phyloP scores from a whole-genome alignment of 2,888 invertebrate genomes.

The Hofmannophila pseudospretella region DNA sequence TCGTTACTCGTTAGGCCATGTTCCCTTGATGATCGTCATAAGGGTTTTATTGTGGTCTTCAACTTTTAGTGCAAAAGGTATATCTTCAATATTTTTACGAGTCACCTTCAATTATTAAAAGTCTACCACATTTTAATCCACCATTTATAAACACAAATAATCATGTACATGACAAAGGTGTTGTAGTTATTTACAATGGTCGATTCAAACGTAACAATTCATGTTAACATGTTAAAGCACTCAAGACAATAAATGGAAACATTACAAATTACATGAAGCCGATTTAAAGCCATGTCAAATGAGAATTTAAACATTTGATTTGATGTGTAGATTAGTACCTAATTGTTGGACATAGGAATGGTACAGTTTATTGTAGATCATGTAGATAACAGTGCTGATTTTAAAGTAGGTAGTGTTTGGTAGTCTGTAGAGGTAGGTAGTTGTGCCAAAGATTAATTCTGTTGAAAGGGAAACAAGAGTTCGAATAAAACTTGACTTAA shows the following conservation, averaged over 20 bases:
- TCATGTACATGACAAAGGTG: not conserved
- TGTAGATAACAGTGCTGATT: not conserved
- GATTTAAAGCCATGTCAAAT: slow-evolving; percentile 2
- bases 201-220: not conserved
- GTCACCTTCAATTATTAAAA: not conserved
- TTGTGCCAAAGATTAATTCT: not conserved
- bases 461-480: slow-evolving; percentile 8
- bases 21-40: slow-evolving; percentile 47
- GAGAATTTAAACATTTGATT: slow-evolving; percentile 4
- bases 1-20: slow-evolving; percentile 45
- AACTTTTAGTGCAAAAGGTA: slow-evolving; percentile 26
- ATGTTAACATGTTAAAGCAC: not conserved
- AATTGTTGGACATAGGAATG: slow-evolving; percentile 20
- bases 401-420: slow-evolving; percentile 6
- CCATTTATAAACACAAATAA: not conserved
- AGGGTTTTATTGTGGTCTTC: slow-evolving; percentile 47
- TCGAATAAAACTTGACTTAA: slow-evolving; percentile 18
- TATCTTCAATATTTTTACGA: slow-evolving; percentile 23
- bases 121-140: not conserved
- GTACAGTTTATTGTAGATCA: slow-evolving; percentile 20
- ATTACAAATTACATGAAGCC: not conserved
- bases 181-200: not conserved
- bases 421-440: not conserved
- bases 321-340: slow-evolving; percentile 15
- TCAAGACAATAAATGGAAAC: slow-evolving; percentile 1